Evolutionary conservation across 2,797 vertebrate genomes (phyloP).

Genomic region (Antennarius maculatus): DNA sequence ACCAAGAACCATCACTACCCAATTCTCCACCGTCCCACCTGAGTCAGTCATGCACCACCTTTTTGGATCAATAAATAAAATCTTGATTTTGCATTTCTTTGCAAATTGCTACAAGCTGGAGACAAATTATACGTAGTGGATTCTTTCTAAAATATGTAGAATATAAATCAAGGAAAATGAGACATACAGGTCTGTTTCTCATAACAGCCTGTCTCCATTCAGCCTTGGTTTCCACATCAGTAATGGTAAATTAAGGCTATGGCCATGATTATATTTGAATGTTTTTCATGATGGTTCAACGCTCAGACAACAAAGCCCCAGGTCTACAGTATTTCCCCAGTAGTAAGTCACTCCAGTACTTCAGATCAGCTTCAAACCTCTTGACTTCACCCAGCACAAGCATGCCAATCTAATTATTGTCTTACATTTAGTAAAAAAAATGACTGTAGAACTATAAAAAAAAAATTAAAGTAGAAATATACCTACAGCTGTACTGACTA

Average conservation of each 20-base stretch:
- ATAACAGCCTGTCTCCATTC: constrained; percentile 15
- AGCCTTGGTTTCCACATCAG: constrained; percentile 1
- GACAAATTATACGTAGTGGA: background rate
- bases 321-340: constrained; percentile 63
- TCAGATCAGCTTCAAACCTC: constrained; percentile 48
- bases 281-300: constrained; percentile 61
- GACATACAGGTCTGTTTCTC: background rate
- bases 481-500: too few relatives aligned
- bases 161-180: background rate
- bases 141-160: constrained; percentile 9
- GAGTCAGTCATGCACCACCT: background rate
- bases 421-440: too few relatives aligned
- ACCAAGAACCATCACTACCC: too few relatives aligned
- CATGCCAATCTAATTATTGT: constrained; percentile 46
- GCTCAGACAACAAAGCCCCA: constrained; percentile 67
- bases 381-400: constrained; percentile 42
- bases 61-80: constrained; percentile 1
- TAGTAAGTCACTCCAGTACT: constrained; percentile 62
- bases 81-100: background rate
- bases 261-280: constrained; percentile 5
- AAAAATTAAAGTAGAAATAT: too few relatives aligned
- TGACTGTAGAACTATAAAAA: constrained; percentile 21
- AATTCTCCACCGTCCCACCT: too few relatives aligned
- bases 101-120: constrained; percentile 1
- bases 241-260: constrained; percentile 1